Conservation (phyloP, 2,888 invertebrate genomes). For the Keiferia lycopersicella region DNA sequence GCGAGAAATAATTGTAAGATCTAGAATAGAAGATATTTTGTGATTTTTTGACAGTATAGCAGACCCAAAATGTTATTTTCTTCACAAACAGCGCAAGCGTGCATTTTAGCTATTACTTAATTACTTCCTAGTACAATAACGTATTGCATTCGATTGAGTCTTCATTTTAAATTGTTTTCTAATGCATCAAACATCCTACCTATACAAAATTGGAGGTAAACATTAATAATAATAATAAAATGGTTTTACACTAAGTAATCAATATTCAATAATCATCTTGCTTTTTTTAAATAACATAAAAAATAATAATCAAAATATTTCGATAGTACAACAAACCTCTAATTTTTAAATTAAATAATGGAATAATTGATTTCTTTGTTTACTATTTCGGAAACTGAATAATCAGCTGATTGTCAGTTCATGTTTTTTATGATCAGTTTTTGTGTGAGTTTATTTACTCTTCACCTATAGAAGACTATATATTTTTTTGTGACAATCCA, state of each 20-base stretch:
- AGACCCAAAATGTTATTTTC: slow-evolving; percentile 35
- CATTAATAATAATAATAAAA: slow-evolving; percentile 61
- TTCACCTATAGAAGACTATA: too few relatives aligned
- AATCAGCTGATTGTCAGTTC: neutral
- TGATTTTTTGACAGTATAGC: slow-evolving; percentile 4
- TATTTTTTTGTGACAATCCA: too few relatives aligned
- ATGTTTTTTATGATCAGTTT: neutral
- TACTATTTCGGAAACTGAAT: slow-evolving; percentile 38
- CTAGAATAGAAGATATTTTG: too few relatives aligned
- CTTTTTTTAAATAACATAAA: slow-evolving; percentile 75
- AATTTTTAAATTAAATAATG: slow-evolving; percentile 68
- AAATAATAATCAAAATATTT: slow-evolving; percentile 69
- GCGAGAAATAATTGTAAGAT: too few relatives aligned
- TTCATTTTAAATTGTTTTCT: slow-evolving; percentile 49
- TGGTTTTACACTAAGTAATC: slow-evolving; percentile 33
- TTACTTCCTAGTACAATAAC: slow-evolving; percentile 40
- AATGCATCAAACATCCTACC: slow-evolving; percentile 60
- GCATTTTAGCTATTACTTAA: slow-evolving; percentile 50
- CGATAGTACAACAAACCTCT: slow-evolving; percentile 64
- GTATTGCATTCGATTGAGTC: slow-evolving; percentile 41
- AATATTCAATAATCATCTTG: slow-evolving; percentile 27
- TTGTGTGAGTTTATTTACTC: neutral
- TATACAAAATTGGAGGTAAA: slow-evolving; percentile 71
- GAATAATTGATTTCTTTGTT: slow-evolving; percentile 75
- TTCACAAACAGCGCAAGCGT: slow-evolving; percentile 46